Percentiles rank a stretch among this genome's conserved stretches.
phyloP scores from a whole-genome alignment of 2,797 vertebrate species.

The Delichon dasypus region DNA sequence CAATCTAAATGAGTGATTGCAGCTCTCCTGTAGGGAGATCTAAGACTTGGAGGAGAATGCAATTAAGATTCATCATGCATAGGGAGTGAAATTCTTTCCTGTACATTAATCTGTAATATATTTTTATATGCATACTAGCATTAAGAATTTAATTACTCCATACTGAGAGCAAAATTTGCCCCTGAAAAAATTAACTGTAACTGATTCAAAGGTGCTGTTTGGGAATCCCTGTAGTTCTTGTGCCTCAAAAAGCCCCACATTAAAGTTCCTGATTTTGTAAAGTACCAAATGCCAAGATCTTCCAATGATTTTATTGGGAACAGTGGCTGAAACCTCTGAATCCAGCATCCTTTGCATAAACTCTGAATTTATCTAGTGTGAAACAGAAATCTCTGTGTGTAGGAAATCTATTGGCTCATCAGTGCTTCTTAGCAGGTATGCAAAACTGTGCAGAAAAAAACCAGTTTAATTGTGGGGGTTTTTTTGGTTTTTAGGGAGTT shows the following conservation, averaged over 20 bases:
- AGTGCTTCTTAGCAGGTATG: not conserved
- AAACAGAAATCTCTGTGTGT: not conserved
- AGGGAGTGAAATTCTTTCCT: not conserved
- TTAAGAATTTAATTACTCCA: slow-evolving; percentile 19
- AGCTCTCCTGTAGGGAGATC: not conserved
- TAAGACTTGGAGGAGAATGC: not conserved
- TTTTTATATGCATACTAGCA: not conserved
- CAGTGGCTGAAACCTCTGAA: not conserved
- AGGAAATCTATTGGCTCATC: not conserved
- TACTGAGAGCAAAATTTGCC: not conserved
- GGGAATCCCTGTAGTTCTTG: not conserved
- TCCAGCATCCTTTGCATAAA: not conserved
- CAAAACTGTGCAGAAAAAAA: not conserved
- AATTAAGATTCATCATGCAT: slow-evolving; percentile 1
- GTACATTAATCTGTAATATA: not conserved
- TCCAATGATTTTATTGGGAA: not conserved
- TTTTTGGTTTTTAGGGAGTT: not conserved
- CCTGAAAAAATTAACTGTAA: not conserved
- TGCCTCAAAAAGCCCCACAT: not conserved
- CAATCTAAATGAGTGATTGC: not conserved
- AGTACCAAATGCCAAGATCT: not conserved
- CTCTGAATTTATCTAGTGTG: not conserved
- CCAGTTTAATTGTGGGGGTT: not conserved
- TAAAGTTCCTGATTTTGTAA: not conserved
- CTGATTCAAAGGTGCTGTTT: not conserved